phyloP scores from a whole-genome alignment of 2,113 vertebrate species.

The Caranx melampygus region DNA sequence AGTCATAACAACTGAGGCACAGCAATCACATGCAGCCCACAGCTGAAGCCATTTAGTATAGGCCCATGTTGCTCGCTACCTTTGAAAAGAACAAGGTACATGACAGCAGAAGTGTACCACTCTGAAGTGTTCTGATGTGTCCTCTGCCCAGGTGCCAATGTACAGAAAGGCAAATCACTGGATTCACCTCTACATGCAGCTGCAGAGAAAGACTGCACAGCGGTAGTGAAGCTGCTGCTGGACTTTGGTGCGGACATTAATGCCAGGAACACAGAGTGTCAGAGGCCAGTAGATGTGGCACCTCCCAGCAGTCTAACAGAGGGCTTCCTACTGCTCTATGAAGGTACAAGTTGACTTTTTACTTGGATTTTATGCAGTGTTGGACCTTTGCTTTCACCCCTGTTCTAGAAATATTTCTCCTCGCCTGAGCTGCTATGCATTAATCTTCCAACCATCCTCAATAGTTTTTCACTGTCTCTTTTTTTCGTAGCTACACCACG shows the following conservation, averaged over 20 bases:
- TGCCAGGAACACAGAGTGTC: constrained; percentile 89
- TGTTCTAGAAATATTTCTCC: neutral
- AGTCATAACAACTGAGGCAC: neutral
- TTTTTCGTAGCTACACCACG: constrained; percentile 87
- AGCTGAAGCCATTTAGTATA: constrained; percentile 26
- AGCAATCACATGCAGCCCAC: constrained; percentile 1
- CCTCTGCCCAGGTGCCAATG: constrained; percentile 87
- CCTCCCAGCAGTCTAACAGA: constrained; percentile 89
- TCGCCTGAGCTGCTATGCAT: neutral
- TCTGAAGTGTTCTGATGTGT: neutral
- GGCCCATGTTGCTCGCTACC: neutral
- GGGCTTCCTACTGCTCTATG: constrained; percentile 88
- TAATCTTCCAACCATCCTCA: neutral
- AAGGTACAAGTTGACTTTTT: constrained; percentile 82
- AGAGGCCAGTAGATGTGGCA: constrained; percentile 90
- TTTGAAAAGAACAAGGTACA: constrained; percentile 17
- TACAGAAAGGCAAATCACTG: constrained; percentile 91
- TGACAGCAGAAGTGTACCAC: neutral
- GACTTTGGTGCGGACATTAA: constrained; percentile 96
- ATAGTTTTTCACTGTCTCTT: neutral
- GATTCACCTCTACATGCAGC: constrained; percentile 94
- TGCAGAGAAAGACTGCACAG: constrained; percentile 88
- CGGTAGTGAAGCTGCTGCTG: constrained; percentile 89
- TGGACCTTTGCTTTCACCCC: fast-evolving
- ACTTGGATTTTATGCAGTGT: neutral